Base-by-base conservation (phyloP, 35 echinoderm and acorn worm species). In the Heliocidaris erythrogramma region DNA sequence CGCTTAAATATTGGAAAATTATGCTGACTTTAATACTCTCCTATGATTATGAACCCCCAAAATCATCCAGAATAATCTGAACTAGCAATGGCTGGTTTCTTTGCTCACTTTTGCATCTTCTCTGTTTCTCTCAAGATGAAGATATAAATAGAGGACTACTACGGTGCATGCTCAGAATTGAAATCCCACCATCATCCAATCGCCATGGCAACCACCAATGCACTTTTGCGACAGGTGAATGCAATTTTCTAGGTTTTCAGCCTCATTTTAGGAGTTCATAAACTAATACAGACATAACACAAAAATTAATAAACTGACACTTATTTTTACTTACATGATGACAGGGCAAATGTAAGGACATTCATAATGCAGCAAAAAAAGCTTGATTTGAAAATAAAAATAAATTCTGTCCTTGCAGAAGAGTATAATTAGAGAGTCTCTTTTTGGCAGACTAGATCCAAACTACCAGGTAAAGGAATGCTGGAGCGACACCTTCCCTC, bases 121-220 rank as follows among this genome's bases (percentile, higher is more conserved):
- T 18, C 27, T 78, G 65, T 18, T 27, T 27, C 65, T 78, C 65
- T 78, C 27, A n/a, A 78, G 2, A 78, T n/a, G 17, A 78, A 78
- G 65, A 78, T 78, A 78, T 78, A 78, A 78, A 78, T 78, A 78
- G 65, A 78, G 65, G 65, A 78, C 52, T 14, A 56, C 52, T 56
- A 14, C 27, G 7, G 21, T 78, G 65, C 65, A 78, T 78, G 65
- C 65, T 78, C 17, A 78, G 65, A 78, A 78, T 78, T 78, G 87
- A 89, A 89, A 89, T 89, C 87, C 32, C 31, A 78, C 65, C 65
- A 78, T 89, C 87, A 48, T 35, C 87, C 12, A n/a, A 89, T 89
- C 87, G 29, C 87, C 87, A 89, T 6, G 32, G 29, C 31, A 48
- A 89, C 32, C 30, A 89, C 65, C 21, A 78, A 78, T 78, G 65